A percentile compares a stretch with the other conserved stretches of the same genome.
phyloP scores from a whole-genome alignment of 2,888 invertebrate species.

The Watsonalla cultraria region DNA sequence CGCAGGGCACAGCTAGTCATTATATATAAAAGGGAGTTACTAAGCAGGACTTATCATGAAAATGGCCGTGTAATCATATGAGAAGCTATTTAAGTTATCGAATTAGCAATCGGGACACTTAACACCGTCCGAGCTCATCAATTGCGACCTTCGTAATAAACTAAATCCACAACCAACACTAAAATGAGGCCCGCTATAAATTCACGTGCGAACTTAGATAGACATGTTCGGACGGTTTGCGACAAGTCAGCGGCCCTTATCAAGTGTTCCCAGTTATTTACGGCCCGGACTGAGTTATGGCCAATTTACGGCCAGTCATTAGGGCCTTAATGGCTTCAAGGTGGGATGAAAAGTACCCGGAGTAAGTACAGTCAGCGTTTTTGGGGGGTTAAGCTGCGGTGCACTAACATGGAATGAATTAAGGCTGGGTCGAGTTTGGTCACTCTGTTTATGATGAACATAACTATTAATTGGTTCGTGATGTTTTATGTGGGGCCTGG shows the following conservation, averaged over 20 bases:
- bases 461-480: not conserved
- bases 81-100: not conserved
- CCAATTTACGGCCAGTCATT: conserved; percentile 78
- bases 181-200: conserved; percentile 46
- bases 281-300: conserved; percentile 71
- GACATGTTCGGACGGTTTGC: conserved; percentile 61
- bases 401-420: not conserved
- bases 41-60: too few relatives aligned
- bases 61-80: too few relatives aligned
- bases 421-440: not conserved
- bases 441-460: not conserved
- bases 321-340: conserved; percentile 74
- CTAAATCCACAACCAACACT: conserved; percentile 2
- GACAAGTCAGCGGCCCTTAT: conserved; percentile 76
- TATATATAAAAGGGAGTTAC: too few relatives aligned
- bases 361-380: conserved; percentile 64
- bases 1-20: too few relatives aligned
- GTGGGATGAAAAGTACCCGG: conserved; percentile 65
- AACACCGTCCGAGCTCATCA: not conserved
- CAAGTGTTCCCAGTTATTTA: conserved; percentile 70
- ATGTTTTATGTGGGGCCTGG: too few relatives aligned
- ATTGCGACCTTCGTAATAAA: conserved; percentile 2
- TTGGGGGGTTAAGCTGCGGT: conserved; percentile 9
- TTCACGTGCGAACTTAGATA: conserved; percentile 70
- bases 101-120: not conserved